Evolutionary conservation across 1,140 invertebrate genomes (phyloP), one percentile per base, ranked within the genome.

Genomic region (Aphelenchoides avenae): DNA sequence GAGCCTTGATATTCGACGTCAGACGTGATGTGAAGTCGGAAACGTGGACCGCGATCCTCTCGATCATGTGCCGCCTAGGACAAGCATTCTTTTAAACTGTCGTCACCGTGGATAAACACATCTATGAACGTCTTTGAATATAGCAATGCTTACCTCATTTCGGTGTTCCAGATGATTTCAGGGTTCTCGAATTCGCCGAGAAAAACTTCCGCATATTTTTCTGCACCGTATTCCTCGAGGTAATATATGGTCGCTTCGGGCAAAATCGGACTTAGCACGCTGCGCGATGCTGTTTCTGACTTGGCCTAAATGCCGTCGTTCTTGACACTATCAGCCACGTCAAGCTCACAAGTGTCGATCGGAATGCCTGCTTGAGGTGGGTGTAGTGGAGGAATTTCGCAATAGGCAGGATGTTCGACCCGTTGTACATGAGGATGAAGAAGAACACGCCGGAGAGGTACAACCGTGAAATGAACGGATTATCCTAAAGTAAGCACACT

Each of bases 221-320:
- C 92, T 1, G 93, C 84, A 5, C 91, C 92, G 77, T 99, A 92
- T 79, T 97, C 96, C 80, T 99, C 92, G 43, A 99, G 81, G 77
- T 97, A 98, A 72, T 90, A 93, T 0, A 98, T 89, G 92, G 98
- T 98, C 0, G 95, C 95, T 78, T 99, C 94, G 0, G 95, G 95
- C 40, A 99, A 78, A 40, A 98, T 80, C 72, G 91, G 91, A 0
- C 90, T 89, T 9, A 98, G 81, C 57, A 98, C 75, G 56, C 79
- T 80, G 31, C 78, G 67, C 22, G 64, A 52, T 37, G 76, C 62
- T 33, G 61, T 18, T 57, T 76, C 59, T 34, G 73, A 81, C 29
- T 77, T 66, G 29, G 65, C 49, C 50, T 77, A 69, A 31, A 80
- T 71, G 55, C n/a, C n/a, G n/a, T n/a, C n/a, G n/a, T n/a, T n/a